These are phyloP conservation scores for Cordilura impudica DNA, from an alignment of 2,888 invertebrate genomes.

Conservation along the genomic window DNA sequence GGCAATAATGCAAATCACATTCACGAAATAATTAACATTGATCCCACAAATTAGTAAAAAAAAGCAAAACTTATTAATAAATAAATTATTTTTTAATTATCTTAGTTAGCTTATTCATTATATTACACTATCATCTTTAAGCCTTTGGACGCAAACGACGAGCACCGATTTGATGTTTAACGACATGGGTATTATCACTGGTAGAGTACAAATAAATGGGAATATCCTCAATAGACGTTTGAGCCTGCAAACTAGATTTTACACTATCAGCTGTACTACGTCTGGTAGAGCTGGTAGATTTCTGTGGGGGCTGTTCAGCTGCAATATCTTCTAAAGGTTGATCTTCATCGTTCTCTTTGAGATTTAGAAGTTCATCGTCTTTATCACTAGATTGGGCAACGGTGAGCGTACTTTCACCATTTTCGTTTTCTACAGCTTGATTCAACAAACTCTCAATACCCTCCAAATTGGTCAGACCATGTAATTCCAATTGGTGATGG, in stretches of 20 bases:
- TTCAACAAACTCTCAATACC: slow-evolving; percentile 70
- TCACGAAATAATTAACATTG: no score
- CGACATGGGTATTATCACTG: slow-evolving; percentile 65
- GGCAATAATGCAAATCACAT: no score
- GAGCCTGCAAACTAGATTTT: slow-evolving; percentile 66
- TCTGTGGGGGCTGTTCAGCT: slow-evolving; percentile 24
- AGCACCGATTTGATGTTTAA: slow-evolving; percentile 52
- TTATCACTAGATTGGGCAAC: slow-evolving; percentile 63
- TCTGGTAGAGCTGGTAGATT: slow-evolving; percentile 47
- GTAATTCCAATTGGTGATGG: slow-evolving; percentile 71
- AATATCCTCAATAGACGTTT: slow-evolving; percentile 71
- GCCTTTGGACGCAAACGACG: slow-evolving; percentile 63
- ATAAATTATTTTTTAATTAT: background rate
- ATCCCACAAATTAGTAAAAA: no score
- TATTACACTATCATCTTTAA: slow-evolving; percentile 23
- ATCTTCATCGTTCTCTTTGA: slow-evolving; percentile 70
- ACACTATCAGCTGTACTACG: slow-evolving; percentile 68
- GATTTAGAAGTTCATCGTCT: slow-evolving; percentile 69
- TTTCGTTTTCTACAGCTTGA: slow-evolving; percentile 65
- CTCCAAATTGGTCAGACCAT: slow-evolving; percentile 70
- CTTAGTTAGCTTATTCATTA: no score
- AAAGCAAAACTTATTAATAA: background rate
- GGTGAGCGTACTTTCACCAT: slow-evolving; percentile 63
- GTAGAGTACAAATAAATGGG: slow-evolving; percentile 73
- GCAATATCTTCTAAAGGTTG: slow-evolving; percentile 67